Percentiles rank a stretch among this genome's conserved stretches.
Conservation (phyloP, 2,113 vertebrate genomes). For the Capreolus pygargus region DNA sequence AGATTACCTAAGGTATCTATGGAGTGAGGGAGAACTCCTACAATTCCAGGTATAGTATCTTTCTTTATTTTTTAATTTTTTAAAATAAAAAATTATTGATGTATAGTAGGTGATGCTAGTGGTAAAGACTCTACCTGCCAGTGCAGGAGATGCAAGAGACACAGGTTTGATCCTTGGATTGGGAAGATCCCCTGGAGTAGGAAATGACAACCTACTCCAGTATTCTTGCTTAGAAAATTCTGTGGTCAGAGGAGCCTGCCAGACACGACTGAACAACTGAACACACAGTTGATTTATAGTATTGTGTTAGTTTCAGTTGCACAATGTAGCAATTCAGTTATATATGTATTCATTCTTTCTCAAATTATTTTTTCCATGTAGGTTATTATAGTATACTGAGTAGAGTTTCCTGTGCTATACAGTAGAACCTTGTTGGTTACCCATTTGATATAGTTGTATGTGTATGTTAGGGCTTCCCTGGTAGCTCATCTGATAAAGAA, state of each 20-base stretch:
- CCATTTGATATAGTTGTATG: neutral
- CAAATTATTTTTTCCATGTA: neutral
- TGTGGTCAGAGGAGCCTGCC: neutral
- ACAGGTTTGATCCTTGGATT: neutral
- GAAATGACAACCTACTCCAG: neutral
- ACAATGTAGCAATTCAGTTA: neutral
- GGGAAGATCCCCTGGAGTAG: neutral
- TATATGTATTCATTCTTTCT: neutral
- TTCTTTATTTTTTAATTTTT: neutral
- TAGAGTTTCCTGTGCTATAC: neutral
- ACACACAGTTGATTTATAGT: neutral
- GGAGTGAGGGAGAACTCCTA: neutral
- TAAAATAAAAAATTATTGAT: neutral
- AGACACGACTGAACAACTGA: neutral
- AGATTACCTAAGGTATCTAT: neutral
- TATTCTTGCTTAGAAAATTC: neutral
- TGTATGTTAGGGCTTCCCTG: neutral
- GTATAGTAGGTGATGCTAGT: neutral
- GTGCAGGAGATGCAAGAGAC: neutral
- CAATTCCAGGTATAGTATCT: neutral
- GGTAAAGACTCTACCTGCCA: neutral
- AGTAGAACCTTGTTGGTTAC: neutral
- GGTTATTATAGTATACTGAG: neutral
- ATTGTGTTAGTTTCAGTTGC: neutral
- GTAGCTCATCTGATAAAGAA: neutral